Conservation (phyloP, 2,113 vertebrate species). For the Datnioides undecimradiatus region DNA sequence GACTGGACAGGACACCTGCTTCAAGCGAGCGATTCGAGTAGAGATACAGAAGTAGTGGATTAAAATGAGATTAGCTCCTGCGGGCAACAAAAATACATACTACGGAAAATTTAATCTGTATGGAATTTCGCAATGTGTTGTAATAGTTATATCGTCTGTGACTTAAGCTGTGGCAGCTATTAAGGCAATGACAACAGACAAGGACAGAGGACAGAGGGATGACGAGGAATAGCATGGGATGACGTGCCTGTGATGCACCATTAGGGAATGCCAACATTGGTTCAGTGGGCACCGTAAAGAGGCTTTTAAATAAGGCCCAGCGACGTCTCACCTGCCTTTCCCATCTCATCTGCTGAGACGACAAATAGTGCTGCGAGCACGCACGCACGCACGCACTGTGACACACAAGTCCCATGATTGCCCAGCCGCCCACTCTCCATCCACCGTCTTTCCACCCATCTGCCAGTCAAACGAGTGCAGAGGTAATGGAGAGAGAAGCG, state of each 20-base stretch:
- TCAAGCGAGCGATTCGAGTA: slow-evolving; percentile 38
- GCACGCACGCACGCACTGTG: slow-evolving; percentile 59
- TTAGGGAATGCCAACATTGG: slow-evolving; percentile 78
- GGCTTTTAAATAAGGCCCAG: slow-evolving; percentile 72
- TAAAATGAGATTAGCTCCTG: slow-evolving; percentile 48
- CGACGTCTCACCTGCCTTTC: slow-evolving; percentile 68
- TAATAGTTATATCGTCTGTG: slow-evolving; percentile 18
- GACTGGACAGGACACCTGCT: slow-evolving; percentile 64
- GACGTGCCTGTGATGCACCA: slow-evolving; percentile 69
- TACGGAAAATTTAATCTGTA: slow-evolving; percentile 31
- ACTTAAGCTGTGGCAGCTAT: slow-evolving; percentile 29
- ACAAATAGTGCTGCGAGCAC: slow-evolving; percentile 57
- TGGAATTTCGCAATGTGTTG: background rate
- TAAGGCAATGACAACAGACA: slow-evolving; percentile 56
- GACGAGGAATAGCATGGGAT: slow-evolving; percentile 20
- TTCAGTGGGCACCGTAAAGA: slow-evolving; percentile 73
- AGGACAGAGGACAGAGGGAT: slow-evolving; percentile 42
- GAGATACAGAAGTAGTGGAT: slow-evolving; percentile 49
- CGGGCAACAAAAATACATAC: slow-evolving; percentile 12
- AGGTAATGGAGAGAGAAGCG: slow-evolving; percentile 80
- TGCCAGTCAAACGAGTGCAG: slow-evolving; percentile 78
- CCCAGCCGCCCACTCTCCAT: slow-evolving; percentile 65
- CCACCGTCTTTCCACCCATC: slow-evolving; percentile 67
- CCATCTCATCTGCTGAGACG: slow-evolving; percentile 67
- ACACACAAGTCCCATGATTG: slow-evolving; percentile 68